phyloP scores from a whole-genome alignment of 1,140 invertebrate species.

The silkworm (Bombyx mori) region DNA sequence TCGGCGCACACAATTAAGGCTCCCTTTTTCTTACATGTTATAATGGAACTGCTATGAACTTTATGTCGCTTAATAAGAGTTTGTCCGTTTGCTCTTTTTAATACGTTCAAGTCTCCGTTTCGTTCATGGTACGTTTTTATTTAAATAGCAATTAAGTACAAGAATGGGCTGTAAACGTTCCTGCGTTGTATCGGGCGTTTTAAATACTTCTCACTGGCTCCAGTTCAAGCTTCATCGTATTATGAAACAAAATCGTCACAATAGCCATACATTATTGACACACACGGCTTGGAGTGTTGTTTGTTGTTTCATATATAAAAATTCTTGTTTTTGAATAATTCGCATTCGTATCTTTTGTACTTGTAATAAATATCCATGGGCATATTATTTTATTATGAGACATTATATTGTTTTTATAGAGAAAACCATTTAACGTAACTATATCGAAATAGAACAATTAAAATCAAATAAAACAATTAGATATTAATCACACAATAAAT shows the following conservation, averaged over 20 bases:
- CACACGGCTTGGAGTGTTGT: no score
- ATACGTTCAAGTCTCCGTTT: slow-evolving; percentile 32
- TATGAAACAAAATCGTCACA: slow-evolving; percentile 9
- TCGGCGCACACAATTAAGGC: neutral
- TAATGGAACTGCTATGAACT: slow-evolving; percentile 13
- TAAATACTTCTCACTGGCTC: slow-evolving; percentile 30
- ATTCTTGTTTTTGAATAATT: no score
- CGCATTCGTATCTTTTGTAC: no score
- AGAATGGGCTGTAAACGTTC: slow-evolving; percentile 62
- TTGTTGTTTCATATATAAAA: no score
- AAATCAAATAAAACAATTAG: no score
- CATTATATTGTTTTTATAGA: no score
- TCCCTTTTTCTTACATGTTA: slow-evolving; percentile 12
- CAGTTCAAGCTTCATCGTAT: slow-evolving; percentile 36
- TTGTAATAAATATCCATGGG: no score
- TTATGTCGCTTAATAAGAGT: slow-evolving; percentile 27
- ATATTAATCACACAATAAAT: no score
- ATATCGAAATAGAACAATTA: no score
- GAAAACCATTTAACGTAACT: no score
- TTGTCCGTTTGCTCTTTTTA: slow-evolving; percentile 24
- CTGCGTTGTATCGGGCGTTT: slow-evolving; percentile 41
- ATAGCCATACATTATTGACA: no score
- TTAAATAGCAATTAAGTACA: slow-evolving; percentile 64
- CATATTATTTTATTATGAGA: no score
- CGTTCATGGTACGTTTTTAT: slow-evolving; percentile 57